These are phyloP conservation scores for Amazona guildingii DNA, from an alignment of 2,113 vertebrate species.

Conservation along the genomic window DNA sequence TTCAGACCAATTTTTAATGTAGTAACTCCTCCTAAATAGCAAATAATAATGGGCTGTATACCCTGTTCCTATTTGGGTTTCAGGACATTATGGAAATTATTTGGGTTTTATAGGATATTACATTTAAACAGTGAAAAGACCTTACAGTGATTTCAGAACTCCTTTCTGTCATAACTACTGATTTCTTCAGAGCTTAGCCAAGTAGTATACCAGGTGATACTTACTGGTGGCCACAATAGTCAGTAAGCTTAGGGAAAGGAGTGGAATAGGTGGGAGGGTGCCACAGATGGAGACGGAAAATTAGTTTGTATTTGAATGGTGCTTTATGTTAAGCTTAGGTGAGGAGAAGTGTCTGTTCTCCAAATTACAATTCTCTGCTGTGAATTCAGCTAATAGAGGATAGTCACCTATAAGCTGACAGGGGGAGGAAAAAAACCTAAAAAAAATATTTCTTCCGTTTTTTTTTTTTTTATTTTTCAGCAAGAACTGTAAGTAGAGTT, in stretches of 20 bases:
- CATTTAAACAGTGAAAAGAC: background rate
- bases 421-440: too few species aligned
- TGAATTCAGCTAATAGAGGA: background rate
- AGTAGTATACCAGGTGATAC: background rate
- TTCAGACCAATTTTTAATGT: background rate
- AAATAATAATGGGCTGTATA: background rate
- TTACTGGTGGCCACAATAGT: background rate
- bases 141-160: background rate
- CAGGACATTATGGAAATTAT: background rate
- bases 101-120: background rate
- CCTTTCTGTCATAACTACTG: background rate
- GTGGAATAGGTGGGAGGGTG: background rate
- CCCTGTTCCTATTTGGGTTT: background rate
- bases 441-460: accelerated
- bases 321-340: background rate
- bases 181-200: background rate
- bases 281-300: background rate
- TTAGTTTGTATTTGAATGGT: background rate
- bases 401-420: background rate
- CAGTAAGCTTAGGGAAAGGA: background rate
- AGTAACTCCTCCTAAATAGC: background rate
- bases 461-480: background rate
- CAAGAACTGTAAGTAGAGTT: background rate
- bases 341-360: background rate
- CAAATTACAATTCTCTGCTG: background rate